phyloP scores from a whole-genome alignment of 2,797 vertebrate genomes.

The Ctenopoma multispine region DNA sequence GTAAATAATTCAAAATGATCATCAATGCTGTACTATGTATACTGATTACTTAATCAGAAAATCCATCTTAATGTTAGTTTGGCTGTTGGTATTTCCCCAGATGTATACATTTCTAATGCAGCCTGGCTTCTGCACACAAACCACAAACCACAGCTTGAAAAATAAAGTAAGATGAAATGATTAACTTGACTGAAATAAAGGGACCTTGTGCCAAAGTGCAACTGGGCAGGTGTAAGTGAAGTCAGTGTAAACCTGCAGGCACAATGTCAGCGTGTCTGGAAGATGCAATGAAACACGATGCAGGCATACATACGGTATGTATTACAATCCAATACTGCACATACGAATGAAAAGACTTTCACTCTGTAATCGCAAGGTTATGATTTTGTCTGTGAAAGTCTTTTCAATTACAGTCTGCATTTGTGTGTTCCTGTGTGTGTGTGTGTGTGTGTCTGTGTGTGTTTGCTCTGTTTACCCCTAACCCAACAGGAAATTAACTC shows the following conservation, averaged over 20 bases:
- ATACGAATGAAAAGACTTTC: not conserved
- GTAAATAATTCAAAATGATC: too few species aligned
- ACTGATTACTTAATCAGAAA: too few species aligned
- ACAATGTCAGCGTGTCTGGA: constrained; percentile 6
- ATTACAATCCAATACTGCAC: too few species aligned
- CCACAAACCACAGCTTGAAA: too few species aligned
- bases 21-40: too few species aligned
- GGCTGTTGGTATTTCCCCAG: too few species aligned
- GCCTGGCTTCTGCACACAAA: too few species aligned
- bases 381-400: not conserved
- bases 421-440: constrained; percentile 2
- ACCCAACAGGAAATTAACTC: constrained; percentile 74
- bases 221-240: constrained; percentile 10
- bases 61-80: too few species aligned
- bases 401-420: constrained; percentile 32
- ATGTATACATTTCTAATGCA: too few species aligned
- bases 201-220: not conserved
- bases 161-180: constrained; percentile 2
- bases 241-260: constrained; percentile 13
- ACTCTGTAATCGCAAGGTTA: not conserved
- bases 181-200: constrained; percentile 1
- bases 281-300: constrained; percentile 27
- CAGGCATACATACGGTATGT: not conserved
- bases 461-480: constrained; percentile 38
- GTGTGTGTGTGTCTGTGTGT: not conserved